Evolutionary conservation across 2,888 invertebrate species (phyloP).

Genomic region (Agonopterix heracliana): DNA sequence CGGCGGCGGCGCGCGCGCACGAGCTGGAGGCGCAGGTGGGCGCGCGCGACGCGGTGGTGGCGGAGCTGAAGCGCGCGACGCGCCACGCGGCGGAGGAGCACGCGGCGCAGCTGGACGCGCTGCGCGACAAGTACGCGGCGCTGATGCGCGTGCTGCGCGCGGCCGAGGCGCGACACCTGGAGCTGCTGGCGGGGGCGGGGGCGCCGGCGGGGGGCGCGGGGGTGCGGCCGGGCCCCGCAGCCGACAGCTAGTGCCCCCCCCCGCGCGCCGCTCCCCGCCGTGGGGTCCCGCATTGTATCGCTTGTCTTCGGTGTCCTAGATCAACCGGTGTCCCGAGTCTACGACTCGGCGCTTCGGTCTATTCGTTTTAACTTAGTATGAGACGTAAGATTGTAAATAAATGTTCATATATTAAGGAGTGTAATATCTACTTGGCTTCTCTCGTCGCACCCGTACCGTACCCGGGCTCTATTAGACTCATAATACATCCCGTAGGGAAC

Average conservation of each 20-base stretch:
- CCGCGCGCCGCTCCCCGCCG: neutral
- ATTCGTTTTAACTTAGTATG: neutral
- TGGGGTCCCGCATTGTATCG: neutral
- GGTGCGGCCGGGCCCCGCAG: neutral
- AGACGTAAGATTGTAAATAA: too few species aligned
- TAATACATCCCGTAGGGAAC: too few species aligned
- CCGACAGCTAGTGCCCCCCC: neutral
- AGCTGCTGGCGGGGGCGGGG: conserved; percentile 32
- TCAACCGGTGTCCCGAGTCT: neutral
- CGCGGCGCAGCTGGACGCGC: conserved; percentile 58
- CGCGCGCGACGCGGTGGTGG: conserved; percentile 72
- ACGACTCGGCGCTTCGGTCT: neutral
- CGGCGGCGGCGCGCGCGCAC: conserved; percentile 46
- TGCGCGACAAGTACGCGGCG: conserved; percentile 63
- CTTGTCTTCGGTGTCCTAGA: neutral
- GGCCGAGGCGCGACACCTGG: conserved; percentile 58
- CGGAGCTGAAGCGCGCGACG: conserved; percentile 70
- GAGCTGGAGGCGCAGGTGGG: conserved; percentile 71
- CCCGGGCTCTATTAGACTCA: too few species aligned
- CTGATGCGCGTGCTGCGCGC: conserved; percentile 59
- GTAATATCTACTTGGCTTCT: too few species aligned
- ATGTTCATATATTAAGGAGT: too few species aligned
- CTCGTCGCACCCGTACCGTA: too few species aligned
- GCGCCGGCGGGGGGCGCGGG: neutral
- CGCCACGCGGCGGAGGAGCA: conserved; percentile 53